Conservation (phyloP, 2,797 vertebrate genomes). For the Adrianichthys oophorus region DNA sequence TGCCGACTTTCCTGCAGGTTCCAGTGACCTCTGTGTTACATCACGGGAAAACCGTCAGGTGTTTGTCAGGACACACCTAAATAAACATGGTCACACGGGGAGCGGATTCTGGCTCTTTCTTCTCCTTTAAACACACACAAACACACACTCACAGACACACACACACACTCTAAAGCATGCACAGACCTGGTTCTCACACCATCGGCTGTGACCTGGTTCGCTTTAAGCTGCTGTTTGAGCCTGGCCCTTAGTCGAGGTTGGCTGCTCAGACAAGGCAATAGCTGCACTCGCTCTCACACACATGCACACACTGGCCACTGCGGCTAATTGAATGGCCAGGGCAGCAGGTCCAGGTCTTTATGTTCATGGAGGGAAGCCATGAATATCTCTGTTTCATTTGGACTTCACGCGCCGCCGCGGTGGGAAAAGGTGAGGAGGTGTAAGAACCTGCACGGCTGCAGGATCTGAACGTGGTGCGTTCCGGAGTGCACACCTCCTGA, state of each 20-base stretch:
- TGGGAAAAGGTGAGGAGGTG: constrained; percentile 56
- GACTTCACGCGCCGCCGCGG: constrained; percentile 29
- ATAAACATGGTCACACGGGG: constrained; percentile 15
- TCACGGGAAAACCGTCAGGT: constrained; percentile 40
- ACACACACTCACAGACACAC: constrained; percentile 24
- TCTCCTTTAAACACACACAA: constrained; percentile 28
- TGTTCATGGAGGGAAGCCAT: constrained; percentile 58
- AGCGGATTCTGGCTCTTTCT: constrained; percentile 21
- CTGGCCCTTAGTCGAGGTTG: constrained; percentile 72
- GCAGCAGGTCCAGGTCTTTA: constrained; percentile 66
- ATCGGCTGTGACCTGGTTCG: constrained; percentile 70
- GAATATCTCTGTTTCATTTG: constrained; percentile 73
- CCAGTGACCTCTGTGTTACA: constrained; percentile 20
- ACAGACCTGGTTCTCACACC: constrained; percentile 63
- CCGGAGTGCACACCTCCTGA: too few species aligned
- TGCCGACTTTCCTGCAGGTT: not conserved
- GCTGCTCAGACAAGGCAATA: constrained; percentile 70
- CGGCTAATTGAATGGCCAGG: constrained; percentile 72
- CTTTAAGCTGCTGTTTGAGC: constrained; percentile 72
- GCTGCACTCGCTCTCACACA: constrained; percentile 41
- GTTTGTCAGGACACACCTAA: constrained; percentile 30
- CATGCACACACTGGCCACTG: constrained; percentile 39
- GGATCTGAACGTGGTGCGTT: constrained; percentile 6
- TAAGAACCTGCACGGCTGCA: constrained; percentile 47
- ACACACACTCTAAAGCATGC: constrained; percentile 26